Conservation (phyloP, 2,888 invertebrate species). For the Drosophila robusta region DNA sequence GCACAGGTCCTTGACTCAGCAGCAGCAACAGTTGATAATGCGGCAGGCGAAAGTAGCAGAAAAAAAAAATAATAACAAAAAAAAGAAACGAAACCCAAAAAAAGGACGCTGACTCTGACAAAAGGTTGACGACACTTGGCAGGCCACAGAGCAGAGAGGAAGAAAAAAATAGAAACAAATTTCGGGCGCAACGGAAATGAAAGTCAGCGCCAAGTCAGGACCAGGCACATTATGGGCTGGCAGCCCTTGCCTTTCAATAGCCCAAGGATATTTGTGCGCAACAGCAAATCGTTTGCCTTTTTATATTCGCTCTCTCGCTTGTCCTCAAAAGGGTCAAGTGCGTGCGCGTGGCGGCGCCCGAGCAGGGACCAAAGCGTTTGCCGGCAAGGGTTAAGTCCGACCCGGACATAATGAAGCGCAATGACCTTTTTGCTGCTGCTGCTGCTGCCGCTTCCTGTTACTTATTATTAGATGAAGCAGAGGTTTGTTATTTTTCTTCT, state of each 20-base stretch:
- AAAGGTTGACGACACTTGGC: slow-evolving; percentile 69
- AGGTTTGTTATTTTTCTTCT: slow-evolving; percentile 5
- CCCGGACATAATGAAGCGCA: slow-evolving; percentile 68
- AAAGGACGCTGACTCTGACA: slow-evolving; percentile 61
- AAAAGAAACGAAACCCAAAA: slow-evolving; percentile 1
- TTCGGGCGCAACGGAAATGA: slow-evolving; percentile 34
- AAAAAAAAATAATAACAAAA: background rate
- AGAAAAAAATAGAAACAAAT: slow-evolving; percentile 41
- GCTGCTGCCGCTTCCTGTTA: slow-evolving; percentile 11
- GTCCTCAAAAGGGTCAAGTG: slow-evolving; percentile 74
- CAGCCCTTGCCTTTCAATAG: slow-evolving; percentile 36
- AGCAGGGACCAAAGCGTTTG: background rate
- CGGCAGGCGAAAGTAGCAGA: slow-evolving; percentile 26
- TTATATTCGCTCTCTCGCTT: background rate
- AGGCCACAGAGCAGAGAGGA: slow-evolving; percentile 27
- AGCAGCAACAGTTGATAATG: slow-evolving; percentile 65
- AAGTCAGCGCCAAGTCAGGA: slow-evolving; percentile 32
- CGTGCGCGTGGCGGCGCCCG: slow-evolving; percentile 64
- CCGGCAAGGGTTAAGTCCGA: slow-evolving; percentile 49
- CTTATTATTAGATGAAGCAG: slow-evolving; percentile 54
- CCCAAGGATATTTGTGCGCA: slow-evolving; percentile 66
- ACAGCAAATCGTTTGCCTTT: slow-evolving; percentile 30
- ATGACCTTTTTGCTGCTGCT: slow-evolving; percentile 48
- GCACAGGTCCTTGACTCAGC: slow-evolving; percentile 50
- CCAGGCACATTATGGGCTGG: slow-evolving; percentile 5